phyloP scores from a whole-genome alignment of 2,888 invertebrate species.

The Zele albiditarsus region DNA sequence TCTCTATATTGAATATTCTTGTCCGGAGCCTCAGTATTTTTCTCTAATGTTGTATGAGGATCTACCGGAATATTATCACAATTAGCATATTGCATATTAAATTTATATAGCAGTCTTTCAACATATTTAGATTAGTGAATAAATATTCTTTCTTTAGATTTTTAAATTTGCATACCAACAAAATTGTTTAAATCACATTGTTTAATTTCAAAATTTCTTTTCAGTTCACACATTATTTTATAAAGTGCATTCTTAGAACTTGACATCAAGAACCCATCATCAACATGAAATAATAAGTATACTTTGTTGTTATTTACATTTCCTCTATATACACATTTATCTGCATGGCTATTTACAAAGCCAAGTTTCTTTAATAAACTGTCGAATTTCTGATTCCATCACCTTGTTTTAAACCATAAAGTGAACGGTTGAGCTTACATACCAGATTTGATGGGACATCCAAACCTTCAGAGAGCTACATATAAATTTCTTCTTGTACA shows the following conservation, averaged over 20 bases:
- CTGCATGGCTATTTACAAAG: constrained; percentile 23
- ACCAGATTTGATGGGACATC: constrained; percentile 29
- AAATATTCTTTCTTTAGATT: not conserved
- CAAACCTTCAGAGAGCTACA: constrained; percentile 49
- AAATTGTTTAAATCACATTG: constrained; percentile 12
- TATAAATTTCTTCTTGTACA: constrained; percentile 48
- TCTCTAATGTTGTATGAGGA: not conserved
- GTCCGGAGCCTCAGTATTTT: no score
- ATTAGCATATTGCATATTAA: constrained; percentile 23
- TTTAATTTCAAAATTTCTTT: constrained; percentile 22
- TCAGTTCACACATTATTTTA: constrained; percentile 5
- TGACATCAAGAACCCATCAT: constrained; percentile 1
- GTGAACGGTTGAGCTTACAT: constrained; percentile 43
- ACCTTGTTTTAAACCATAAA: constrained; percentile 48
- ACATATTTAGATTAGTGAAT: constrained; percentile 26
- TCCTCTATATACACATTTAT: constrained; percentile 7
- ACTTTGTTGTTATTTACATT: not conserved
- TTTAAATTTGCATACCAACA: constrained; percentile 32
- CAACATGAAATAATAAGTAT: not conserved
- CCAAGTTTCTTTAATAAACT: constrained; percentile 34
- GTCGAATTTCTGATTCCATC: constrained; percentile 43
- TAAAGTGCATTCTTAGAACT: not conserved
- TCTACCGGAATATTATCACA: constrained; percentile 21
- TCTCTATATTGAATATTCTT: not conserved
- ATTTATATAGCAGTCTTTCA: constrained; percentile 15